Evolutionary conservation across 92 coral and sea anemone genomes (phyloP), one percentile per base, ranked within the genome.

Genomic region (Micromussa lordhowensis): DNA sequence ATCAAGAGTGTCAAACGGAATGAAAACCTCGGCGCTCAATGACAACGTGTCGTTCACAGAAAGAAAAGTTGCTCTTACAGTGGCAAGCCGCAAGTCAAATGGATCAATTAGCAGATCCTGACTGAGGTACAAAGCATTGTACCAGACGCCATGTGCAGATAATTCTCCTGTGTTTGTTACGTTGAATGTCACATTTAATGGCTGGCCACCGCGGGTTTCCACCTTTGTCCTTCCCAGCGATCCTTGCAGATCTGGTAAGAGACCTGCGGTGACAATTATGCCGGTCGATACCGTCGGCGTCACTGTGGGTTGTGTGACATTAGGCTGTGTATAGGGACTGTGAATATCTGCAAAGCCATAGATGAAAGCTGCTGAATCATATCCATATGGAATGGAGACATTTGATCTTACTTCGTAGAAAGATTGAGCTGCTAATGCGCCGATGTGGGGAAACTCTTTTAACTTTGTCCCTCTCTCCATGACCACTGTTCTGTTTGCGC

Each of bases 1-100:
- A 38, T 93, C 88, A n/a, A 89, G 86, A 18, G 88, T 88, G 77
- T 95, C 96, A 83, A 80, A 93, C n/a, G 98, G 98, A 69, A 95
- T 83, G 87, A 95, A 95, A n/a, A 89, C 90, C 10, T 68, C 82
- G 29, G 73, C 79, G 24, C 77, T 82, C 36, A 92, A 78, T 29
- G 86, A 44, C 59, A 82, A 34, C 26, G 94, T 81, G 54, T 57
- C 81, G 68, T 93, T 93, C 49, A 51, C 40, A 40, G 85, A 79
- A 26, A 95, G 84, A 24, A 76, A 64, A 29, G 75, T 78, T 22
- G 87, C 86, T 51, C 82, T 78, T 12, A 40, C 73, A 31, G 92
- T 88, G 29, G 82, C 78, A 34, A 95, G 92, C 68, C 82, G 89
- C 59, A 68, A 79, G 68, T 95, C 98, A 89, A 93, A 93, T 31